Conservation (phyloP, 1,140 invertebrate species). For the Dinothrombium tinctorium region DNA sequence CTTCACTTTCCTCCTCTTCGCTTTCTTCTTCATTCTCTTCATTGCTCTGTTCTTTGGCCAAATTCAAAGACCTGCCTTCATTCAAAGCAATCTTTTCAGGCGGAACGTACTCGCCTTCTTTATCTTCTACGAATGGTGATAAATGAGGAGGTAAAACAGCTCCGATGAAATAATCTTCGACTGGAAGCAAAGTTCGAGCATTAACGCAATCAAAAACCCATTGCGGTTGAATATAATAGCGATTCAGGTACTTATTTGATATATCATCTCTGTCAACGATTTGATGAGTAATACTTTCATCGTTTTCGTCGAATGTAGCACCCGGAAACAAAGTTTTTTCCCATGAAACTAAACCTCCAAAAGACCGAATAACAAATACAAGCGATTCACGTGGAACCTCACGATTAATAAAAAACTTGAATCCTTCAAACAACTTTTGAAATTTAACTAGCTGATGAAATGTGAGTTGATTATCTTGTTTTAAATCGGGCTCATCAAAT, state of each 20-base stretch:
- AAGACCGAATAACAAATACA: slow-evolving; percentile 36
- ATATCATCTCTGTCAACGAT: slow-evolving; percentile 74
- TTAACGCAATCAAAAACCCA: slow-evolving; percentile 97
- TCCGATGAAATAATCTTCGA: slow-evolving; percentile 81
- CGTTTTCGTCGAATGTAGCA: slow-evolving; percentile 61
- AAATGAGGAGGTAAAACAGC: slow-evolving; percentile 75
- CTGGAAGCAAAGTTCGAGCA: slow-evolving; percentile 51
- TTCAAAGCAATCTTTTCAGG: slow-evolving; percentile 46
- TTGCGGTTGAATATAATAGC: slow-evolving; percentile 95
- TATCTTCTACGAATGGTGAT: slow-evolving; percentile 76
- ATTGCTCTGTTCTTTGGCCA: slow-evolving; percentile 20
- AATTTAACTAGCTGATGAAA: slow-evolving; percentile 24
- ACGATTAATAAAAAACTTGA: slow-evolving; percentile 80
- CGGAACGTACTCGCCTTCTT: slow-evolving; percentile 49
- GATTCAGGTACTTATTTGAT: slow-evolving; percentile 55
- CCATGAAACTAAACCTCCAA: slow-evolving; percentile 92
- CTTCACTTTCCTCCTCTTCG: slow-evolving; percentile 9
- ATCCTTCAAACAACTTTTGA: slow-evolving; percentile 63
- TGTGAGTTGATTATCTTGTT: slow-evolving; percentile 7
- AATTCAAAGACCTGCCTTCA: slow-evolving; percentile 16
- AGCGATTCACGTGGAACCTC: slow-evolving; percentile 39
- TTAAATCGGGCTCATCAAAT: slow-evolving; percentile 9
- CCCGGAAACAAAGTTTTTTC: slow-evolving; percentile 60
- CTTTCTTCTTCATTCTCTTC: slow-evolving; percentile 11
- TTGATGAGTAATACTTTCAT: slow-evolving; percentile 88